phyloP scores from a whole-genome alignment of 1,140 invertebrate species.

The Octopus bimaculoides region DNA sequence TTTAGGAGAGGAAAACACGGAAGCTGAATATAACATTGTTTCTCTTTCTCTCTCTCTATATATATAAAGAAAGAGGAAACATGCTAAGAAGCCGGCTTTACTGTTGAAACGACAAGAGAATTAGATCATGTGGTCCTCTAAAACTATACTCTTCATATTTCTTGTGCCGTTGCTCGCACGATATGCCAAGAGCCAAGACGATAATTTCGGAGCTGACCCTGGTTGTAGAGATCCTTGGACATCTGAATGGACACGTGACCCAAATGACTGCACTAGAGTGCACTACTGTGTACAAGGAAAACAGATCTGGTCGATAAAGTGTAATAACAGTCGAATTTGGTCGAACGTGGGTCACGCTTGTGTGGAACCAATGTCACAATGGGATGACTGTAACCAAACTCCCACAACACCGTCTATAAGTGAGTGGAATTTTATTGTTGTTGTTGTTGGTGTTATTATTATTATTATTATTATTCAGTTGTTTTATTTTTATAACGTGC shows the following conservation, averaged over 20 bases:
- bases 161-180: too few species aligned
- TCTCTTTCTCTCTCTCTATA: too few species aligned
- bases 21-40: too few species aligned
- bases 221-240: slow-evolving; percentile 36
- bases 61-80: too few species aligned
- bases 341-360: slow-evolving; percentile 39
- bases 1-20: too few species aligned
- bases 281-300: slow-evolving; percentile 36
- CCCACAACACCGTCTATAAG: slow-evolving; percentile 35
- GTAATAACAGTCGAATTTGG: slow-evolving; percentile 35
- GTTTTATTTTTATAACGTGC: too few species aligned
- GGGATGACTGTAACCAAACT: slow-evolving; percentile 38
- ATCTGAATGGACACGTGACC: slow-evolving; percentile 35
- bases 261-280: slow-evolving; percentile 28
- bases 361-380: slow-evolving; percentile 38
- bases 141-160: too few species aligned
- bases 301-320: slow-evolving; percentile 32
- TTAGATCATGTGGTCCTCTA: too few species aligned
- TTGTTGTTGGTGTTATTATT: not conserved
- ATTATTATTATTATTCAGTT: too few species aligned
- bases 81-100: too few species aligned
- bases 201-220: slow-evolving; percentile 34
- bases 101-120: too few species aligned
- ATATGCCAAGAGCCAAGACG: not conserved
- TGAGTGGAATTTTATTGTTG: slow-evolving; percentile 13